phyloP scores from a whole-genome alignment of 2,797 vertebrate genomes.

The Echeneis naucrates region DNA sequence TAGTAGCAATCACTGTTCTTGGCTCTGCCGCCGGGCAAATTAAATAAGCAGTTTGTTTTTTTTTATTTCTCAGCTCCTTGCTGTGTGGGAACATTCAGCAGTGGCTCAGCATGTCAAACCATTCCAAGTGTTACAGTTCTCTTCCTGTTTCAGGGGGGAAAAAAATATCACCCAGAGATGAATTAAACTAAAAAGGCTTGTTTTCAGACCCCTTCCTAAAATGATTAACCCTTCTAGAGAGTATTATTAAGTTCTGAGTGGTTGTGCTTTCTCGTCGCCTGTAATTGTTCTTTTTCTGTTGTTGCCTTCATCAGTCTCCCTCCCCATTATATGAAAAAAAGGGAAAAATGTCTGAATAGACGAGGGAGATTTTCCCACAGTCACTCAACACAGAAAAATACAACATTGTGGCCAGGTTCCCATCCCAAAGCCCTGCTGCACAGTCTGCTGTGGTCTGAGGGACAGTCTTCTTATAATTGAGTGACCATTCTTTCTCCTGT shows the following conservation, averaged over 20 bases:
- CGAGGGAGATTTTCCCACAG: conserved; percentile 99
- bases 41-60: conserved; percentile 75
- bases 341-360: conserved; percentile 99
- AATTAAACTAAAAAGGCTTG: conserved; percentile 91
- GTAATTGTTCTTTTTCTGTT: conserved; percentile 98
- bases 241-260: conserved; percentile 93
- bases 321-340: conserved; percentile 93
- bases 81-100: conserved; percentile 86
- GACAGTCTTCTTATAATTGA: conserved; percentile 98
- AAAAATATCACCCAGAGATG: conserved; percentile 87
- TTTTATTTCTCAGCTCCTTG: conserved; percentile 70
- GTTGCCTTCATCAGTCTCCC: conserved; percentile 97
- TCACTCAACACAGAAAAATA: conserved; percentile 98
- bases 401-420: conserved; percentile 92
- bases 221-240: conserved; percentile 93
- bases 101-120: conserved; percentile 83
- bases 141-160: conserved; percentile 85
- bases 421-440: conserved; percentile 84
- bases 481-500: conserved; percentile 91
- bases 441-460: conserved; percentile 89
- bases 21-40: conserved; percentile 57
- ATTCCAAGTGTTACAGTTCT: conserved; percentile 91
- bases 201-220: conserved; percentile 88
- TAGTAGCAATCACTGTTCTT: conserved; percentile 23
- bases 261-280: conserved; percentile 90